A percentile compares a stretch with the other conserved stretches of the same genome.
Conservation (phyloP, 2,888 invertebrate species). For the Drosophila yooni region DNA sequence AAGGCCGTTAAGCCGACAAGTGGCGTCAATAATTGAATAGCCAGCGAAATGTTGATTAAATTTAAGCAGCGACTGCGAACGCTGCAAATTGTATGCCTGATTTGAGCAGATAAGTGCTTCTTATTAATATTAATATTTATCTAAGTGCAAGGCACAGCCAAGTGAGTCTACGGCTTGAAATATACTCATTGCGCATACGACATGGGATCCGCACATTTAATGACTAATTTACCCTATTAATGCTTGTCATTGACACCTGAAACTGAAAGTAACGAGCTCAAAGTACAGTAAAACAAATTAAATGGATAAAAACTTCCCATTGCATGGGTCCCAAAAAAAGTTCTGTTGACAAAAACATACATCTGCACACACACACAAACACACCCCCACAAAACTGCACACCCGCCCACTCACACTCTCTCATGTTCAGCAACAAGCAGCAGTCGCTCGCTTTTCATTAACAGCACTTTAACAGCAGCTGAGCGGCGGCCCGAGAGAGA, state of each 20-base stretch:
- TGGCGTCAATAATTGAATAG: slow-evolving; percentile 74
- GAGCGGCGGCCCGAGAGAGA: slow-evolving; percentile 20
- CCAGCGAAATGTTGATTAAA: slow-evolving; percentile 66
- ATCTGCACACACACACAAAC: slow-evolving; percentile 16
- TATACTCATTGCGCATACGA: neutral
- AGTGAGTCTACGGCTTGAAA: neutral
- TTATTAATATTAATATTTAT: slow-evolving; percentile 55
- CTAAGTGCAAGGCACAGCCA: slow-evolving; percentile 3
- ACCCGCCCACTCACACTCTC: slow-evolving; percentile 18
- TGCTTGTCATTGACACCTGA: slow-evolving; percentile 61
- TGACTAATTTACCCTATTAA: slow-evolving; percentile 63
- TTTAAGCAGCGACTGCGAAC: slow-evolving; percentile 51
- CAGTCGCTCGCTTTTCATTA: slow-evolving; percentile 35
- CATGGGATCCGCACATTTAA: slow-evolving; percentile 2
- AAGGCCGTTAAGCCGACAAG: slow-evolving; percentile 51
- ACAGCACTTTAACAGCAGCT: slow-evolving; percentile 43
- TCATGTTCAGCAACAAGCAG: slow-evolving; percentile 58
- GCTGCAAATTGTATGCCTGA: slow-evolving; percentile 51
- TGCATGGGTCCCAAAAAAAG: slow-evolving; percentile 45
- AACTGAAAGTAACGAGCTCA: slow-evolving; percentile 48
- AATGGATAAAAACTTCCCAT: slow-evolving; percentile 61
- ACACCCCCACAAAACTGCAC: slow-evolving; percentile 8
- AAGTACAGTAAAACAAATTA: slow-evolving; percentile 62
- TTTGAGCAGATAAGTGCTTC: slow-evolving; percentile 57
- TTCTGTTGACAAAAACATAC: slow-evolving; percentile 55